Evolutionary conservation across 2,797 vertebrate species (phyloP).

Genomic region (Chloroceryle amazona): DNA sequence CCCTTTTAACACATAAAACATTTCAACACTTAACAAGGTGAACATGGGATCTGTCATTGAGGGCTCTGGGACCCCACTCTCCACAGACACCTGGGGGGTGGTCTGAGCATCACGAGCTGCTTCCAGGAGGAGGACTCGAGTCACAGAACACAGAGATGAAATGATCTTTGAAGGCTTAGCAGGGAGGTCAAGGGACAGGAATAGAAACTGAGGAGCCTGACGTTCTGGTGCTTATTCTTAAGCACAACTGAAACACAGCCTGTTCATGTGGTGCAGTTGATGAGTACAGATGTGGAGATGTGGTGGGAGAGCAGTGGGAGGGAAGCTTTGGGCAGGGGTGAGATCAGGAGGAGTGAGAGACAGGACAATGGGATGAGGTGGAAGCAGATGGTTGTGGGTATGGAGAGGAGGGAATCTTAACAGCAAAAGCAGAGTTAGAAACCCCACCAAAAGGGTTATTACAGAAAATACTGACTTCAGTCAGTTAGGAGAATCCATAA

Average conservation of each 20-base stretch:
- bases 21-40: neutral
- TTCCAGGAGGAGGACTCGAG: neutral
- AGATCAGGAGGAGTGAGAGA: neutral
- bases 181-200: neutral
- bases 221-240: neutral
- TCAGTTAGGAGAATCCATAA: neutral
- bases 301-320: neutral
- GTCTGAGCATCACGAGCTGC: neutral
- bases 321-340: neutral
- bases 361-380: neutral
- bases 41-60: neutral
- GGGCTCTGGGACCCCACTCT: neutral
- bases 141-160: neutral
- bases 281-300: neutral
- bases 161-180: neutral
- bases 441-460: neutral
- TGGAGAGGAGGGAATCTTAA: neutral
- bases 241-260: neutral
- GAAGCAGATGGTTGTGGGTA: neutral
- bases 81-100: fast-evolving
- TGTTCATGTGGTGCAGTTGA: neutral
- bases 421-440: neutral
- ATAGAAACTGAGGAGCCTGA: neutral
- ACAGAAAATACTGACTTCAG: neutral
- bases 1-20: neutral